Base-by-base conservation (phyloP, 2,113 vertebrate species). In the Lepus timidus region DNA sequence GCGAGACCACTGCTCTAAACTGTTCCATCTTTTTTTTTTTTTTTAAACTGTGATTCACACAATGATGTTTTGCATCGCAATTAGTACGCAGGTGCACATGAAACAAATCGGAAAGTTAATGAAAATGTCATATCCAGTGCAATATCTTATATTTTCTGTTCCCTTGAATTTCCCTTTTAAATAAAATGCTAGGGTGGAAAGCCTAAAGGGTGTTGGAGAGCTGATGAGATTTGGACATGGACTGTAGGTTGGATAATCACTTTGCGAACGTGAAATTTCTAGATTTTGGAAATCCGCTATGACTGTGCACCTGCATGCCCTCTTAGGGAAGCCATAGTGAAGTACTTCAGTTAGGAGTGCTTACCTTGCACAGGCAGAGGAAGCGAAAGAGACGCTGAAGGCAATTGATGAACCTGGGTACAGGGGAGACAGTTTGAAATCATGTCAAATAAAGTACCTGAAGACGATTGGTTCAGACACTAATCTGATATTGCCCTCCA, bases 51-150 rank as follows among this genome's bases (percentile, higher is more conserved):
- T 68, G 11, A 36, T 27, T 85, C 29, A 67, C 31, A 78, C 10
- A 55, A 36, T 27, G 27, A 20, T 62, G 16, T 62, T 91, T 95
- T 78, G 68, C 9, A 33, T 64, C 82, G 39, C 25, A 22, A 0
- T 20, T 29, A 31, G 9, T 39, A 6, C 4, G 23, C 5, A 44
- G 0, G 2, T 44, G 11, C 49, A 2, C 82, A 19, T 0, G 1
- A 25, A 75, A 20, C 27, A 51, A 4, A 44, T 44, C 7, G 44
- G 44, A 39, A 81, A 58, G 58, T 62, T 85, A 73, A 14, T 82
- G 84, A 19, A 64, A 74, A 17, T 67, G 27, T 29, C 39, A 0
- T 55, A 27, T 29, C 10, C 33, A 61, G 22, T 12, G 4, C 75
- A 73, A 0, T 55, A 14, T 65, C 39, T 68, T 68, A 29, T 5